Evolutionary conservation across 2,113 vertebrate species (phyloP).

Genomic region (Sylvilagus bachmani): DNA sequence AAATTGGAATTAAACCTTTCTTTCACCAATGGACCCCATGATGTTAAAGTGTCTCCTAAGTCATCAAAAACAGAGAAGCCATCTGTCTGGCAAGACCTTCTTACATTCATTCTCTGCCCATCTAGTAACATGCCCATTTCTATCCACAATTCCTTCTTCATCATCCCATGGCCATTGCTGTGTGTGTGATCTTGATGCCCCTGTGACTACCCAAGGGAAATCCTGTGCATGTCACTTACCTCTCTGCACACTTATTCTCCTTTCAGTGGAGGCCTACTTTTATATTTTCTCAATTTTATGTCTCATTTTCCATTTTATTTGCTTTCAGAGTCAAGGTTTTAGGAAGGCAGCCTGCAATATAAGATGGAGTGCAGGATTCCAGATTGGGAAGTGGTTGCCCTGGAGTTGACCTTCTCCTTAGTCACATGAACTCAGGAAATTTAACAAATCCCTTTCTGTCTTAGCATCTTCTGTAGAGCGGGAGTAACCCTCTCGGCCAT

Average conservation of each 20-base stretch:
- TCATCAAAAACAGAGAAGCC: background rate
- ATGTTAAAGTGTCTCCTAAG: background rate
- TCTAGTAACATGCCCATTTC: background rate
- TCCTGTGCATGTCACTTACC: fast-evolving
- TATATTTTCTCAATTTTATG: background rate
- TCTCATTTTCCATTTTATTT: background rate
- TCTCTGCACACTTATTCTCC: background rate
- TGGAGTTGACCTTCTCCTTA: background rate
- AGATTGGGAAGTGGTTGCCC: background rate
- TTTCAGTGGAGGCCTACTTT: background rate
- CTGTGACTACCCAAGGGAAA: background rate
- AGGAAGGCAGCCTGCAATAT: background rate
- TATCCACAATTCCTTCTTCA: background rate
- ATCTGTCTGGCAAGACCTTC: background rate
- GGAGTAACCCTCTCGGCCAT: background rate
- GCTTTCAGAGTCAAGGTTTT: background rate
- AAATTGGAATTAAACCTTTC: background rate
- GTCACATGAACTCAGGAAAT: background rate
- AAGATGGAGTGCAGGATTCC: background rate
- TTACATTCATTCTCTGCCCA: background rate
- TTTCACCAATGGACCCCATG: background rate
- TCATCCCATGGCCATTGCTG: too few relatives aligned
- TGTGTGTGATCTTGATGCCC: background rate
- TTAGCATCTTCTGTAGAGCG: background rate
- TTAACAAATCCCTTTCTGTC: background rate